Evolutionary conservation across 1,140 invertebrate genomes (phyloP).

Genomic region (Ditylenchus dipsaci): DNA sequence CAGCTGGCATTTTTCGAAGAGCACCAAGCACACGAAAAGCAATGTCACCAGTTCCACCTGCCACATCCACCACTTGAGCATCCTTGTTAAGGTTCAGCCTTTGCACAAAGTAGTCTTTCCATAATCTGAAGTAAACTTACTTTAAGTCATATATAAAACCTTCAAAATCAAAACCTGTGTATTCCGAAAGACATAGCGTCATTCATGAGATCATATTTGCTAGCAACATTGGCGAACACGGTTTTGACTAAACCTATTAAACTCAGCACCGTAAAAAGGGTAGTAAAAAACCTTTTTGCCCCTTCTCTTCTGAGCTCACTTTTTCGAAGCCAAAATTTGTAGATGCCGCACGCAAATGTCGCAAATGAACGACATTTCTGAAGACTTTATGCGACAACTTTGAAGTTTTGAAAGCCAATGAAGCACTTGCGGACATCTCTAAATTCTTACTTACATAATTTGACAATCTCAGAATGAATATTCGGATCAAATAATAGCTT

Average conservation of each 20-base stretch:
- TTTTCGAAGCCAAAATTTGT: conserved; percentile 51
- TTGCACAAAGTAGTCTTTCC: conserved; percentile 90
- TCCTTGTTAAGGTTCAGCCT: conserved; percentile 72
- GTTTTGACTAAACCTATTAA: conserved; percentile 42
- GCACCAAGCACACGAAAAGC: conserved; percentile 72
- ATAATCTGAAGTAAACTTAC: conserved; percentile 62
- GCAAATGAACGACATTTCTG: no score
- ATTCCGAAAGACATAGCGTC: conserved; percentile 92
- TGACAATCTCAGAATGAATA: not conserved
- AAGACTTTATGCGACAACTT: not conserved
- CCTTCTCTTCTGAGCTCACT: conserved; percentile 45
- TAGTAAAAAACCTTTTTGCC: conserved; percentile 39
- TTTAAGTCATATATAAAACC: no score
- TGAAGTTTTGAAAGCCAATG: not conserved
- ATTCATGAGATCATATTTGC: conserved; percentile 94
- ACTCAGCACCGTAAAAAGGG: conserved; percentile 12
- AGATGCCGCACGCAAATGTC: conserved; percentile 11
- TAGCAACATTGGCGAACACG: conserved; percentile 90
- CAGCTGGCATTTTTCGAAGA: conserved; percentile 17
- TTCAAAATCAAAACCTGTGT: conserved; percentile 65
- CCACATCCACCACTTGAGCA: conserved; percentile 82
- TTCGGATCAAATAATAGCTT: no score
- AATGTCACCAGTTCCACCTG: conserved; percentile 91
- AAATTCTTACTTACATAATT: not conserved
- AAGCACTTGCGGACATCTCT: not conserved